phyloP scores from a whole-genome alignment of 2,888 invertebrate genomes.

The Galerucella pusilla region DNA sequence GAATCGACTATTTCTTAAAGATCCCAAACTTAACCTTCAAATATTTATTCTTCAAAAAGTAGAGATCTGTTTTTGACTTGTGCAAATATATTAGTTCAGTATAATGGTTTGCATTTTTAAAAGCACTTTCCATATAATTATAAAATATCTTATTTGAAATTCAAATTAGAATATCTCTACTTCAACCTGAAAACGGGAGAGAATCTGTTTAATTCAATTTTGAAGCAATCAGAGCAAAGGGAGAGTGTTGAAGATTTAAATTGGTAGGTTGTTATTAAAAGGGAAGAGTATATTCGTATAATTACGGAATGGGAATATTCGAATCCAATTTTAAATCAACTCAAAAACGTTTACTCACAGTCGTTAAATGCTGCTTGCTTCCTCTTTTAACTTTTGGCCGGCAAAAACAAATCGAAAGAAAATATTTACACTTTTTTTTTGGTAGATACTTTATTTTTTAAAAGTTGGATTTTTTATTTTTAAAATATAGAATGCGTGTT shows the following conservation, averaged over 20 bases:
- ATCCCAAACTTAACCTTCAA: too few species aligned
- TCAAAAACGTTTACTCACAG: too few species aligned
- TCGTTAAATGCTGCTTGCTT: too few species aligned
- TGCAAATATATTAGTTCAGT: background rate
- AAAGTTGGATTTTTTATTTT: too few species aligned
- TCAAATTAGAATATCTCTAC: constrained; percentile 13
- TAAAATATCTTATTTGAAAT: constrained; percentile 7
- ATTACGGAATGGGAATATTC: background rate
- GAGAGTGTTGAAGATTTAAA: constrained; percentile 11
- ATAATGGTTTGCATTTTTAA: background rate
- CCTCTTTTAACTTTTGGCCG: background rate
- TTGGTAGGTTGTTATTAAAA: constrained; percentile 12
- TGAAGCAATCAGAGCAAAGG: constrained; percentile 13
- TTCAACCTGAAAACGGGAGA: constrained; percentile 15
- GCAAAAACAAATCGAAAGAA: too few species aligned
- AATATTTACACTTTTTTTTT: too few species aligned
- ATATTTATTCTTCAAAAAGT: background rate
- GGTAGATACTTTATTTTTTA: too few species aligned
- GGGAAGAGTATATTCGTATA: background rate
- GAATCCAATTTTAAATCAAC: background rate
- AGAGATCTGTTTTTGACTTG: background rate
- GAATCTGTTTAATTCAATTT: constrained; percentile 7
- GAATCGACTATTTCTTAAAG: too few species aligned
- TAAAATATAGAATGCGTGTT: too few species aligned
- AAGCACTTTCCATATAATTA: constrained; percentile 6